Conservation (phyloP, 2,888 invertebrate genomes). For the Patella ulyssiponensis region DNA sequence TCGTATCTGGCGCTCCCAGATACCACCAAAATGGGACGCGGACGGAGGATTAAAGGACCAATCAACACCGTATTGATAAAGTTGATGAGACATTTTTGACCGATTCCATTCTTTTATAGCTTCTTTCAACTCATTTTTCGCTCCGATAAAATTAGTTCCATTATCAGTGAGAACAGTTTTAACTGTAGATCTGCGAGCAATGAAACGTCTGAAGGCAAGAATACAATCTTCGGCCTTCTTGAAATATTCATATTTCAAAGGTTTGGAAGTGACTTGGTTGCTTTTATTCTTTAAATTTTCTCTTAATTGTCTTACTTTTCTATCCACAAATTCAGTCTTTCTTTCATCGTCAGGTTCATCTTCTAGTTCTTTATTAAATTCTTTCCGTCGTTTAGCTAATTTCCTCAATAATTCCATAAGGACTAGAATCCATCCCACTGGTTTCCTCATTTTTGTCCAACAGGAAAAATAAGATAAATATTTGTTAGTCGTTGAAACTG, state of each 20-base stretch:
- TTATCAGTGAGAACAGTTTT: slow-evolving; percentile 28
- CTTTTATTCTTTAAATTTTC: not conserved
- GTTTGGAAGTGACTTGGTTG: not conserved
- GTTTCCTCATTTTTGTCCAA: slow-evolving; percentile 13
- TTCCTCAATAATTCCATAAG: too few species aligned
- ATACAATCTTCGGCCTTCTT: slow-evolving; percentile 3
- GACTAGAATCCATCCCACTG: too few species aligned
- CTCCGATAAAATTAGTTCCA: too few species aligned
- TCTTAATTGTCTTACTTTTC: not conserved
- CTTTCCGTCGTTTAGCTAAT: too few species aligned
- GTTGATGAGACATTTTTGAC: slow-evolving; percentile 21
- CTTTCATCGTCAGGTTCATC: not conserved
- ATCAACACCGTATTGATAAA: slow-evolving; percentile 28
- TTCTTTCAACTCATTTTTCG: slow-evolving; percentile 30
- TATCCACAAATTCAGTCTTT: not conserved
- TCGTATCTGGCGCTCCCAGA: too few species aligned
- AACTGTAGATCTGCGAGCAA: slow-evolving; percentile 24
- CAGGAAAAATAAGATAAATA: slow-evolving; percentile 6
- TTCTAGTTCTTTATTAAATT: too few species aligned
- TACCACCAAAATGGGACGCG: too few species aligned
- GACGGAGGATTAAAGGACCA: slow-evolving; percentile 40
- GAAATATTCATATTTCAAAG: slow-evolving; percentile 1
- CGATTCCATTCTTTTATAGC: slow-evolving; percentile 33
- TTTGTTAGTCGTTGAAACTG: not conserved
- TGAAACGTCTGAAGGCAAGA: slow-evolving; percentile 22